A percentile compares a stretch with the other conserved stretches of the same genome.
Conservation (phyloP, 1,140 invertebrate genomes). For the Cheumatopsyche charites region DNA sequence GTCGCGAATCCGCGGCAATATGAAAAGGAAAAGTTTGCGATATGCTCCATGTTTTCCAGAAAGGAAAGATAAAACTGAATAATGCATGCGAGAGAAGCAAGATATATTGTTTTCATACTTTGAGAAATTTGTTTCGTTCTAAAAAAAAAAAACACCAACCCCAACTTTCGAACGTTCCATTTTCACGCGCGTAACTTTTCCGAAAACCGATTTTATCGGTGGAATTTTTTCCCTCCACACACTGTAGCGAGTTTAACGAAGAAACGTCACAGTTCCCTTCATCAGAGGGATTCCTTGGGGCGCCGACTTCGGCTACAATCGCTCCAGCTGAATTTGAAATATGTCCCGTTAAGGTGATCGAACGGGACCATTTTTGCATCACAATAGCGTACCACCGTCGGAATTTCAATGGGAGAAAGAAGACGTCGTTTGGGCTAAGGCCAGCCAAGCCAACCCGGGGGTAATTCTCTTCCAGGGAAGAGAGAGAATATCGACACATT, state of each 20-base stretch:
- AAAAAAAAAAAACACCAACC: too few species aligned
- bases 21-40: background rate
- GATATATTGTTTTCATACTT: background rate
- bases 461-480: background rate
- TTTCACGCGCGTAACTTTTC: too few species aligned
- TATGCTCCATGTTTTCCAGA: background rate
- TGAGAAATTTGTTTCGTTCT: background rate
- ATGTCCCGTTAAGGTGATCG: constrained; percentile 4
- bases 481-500: constrained; percentile 12
- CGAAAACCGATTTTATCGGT: too few species aligned
- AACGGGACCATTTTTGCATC: constrained; percentile 2
- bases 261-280: too few species aligned
- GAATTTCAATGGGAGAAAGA: constrained; percentile 7
- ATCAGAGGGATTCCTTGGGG: too few species aligned
- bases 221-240: background rate
- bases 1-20: too few species aligned
- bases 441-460: background rate
- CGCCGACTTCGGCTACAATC: background rate
- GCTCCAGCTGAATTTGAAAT: background rate
- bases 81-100: background rate
- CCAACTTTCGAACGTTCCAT: too few species aligned
- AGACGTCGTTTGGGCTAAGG: background rate
- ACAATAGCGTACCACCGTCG: background rate
- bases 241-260: background rate
- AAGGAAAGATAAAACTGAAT: constrained; percentile 1